Evolutionary conservation across 2,888 invertebrate genomes (phyloP), one percentile per base, ranked within the genome.

Genomic region (Holacanthella duospinosa): DNA sequence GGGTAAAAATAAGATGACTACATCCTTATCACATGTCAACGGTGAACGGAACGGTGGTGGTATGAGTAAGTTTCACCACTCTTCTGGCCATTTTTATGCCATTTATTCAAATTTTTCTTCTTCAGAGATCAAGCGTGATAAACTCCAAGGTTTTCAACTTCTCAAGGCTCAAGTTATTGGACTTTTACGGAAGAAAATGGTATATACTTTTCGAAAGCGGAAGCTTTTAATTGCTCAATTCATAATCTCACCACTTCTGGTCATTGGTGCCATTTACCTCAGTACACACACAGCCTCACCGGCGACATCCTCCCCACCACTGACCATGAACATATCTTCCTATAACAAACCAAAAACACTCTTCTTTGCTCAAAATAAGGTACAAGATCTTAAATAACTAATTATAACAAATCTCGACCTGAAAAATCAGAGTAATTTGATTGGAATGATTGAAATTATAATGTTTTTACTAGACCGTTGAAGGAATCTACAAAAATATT

Each of bases 131-230:
- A 26, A 26, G 6, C 9, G 12, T 29, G 19, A 28, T 4, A 77
- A 76, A 68, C 29, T 76, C 12, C 69, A 62, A 48, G 78, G 78
- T 19, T 68, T 65, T 4, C 48, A 68, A 27, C 72, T 79, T 29
- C 66, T 66, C 1, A 65, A 73, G 16, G 78, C 78, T 71, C 74
- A 74, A 48, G 73, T 75, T 58, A 66, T 60, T n/a, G 78, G 77
- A 25, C 72, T 79, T 27, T 64, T 78, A 3, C 60, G 68, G 1
- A 79, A 79, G 69, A 78, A 78, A 72, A 55, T 74, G 0, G 67
- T 73, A 1, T 79, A 76, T 59, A 74, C 76, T 19, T 16, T 67
- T 24, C 28, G 71, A 29, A 68, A 67, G 43, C 54, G 63, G 29
- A 65, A 63, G 27, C 55, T 69, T 2, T 55, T 69, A 29, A 43